Base-by-base conservation (phyloP, 2,113 vertebrate genomes). In the Sphyrna mokarran region DNA sequence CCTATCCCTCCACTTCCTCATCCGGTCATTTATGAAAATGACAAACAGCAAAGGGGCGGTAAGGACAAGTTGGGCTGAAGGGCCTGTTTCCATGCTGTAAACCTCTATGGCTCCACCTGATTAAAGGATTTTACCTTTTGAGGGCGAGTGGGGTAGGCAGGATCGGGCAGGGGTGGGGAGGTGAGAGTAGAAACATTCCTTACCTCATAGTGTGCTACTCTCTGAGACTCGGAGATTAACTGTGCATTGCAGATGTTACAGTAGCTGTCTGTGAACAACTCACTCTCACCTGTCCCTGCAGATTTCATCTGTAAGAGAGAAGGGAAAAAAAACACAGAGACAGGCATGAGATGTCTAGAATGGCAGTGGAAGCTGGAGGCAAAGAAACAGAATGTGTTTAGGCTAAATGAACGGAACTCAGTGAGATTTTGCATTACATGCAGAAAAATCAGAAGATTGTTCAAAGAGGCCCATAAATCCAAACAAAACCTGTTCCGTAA, bases 231-330 rank as follows among this genome's bases (percentile, higher is more conserved):
- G 0, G 98, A 98, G 97, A 98, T 98, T 96, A 98, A 97, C 97
- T 98, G 98, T 96, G 98, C 98, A 96, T 98, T 98, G 96, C 98
- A 98, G 97, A 98, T 98, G 97, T 98, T 98, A 97, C 98, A 98
- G 96, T 98, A 98, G 97, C 97, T 98, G 96, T 98, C 98, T 95
- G 98, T 98, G 97, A 98, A 98, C 96, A 98, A 97, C 95, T 97
- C 97, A 96, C 97, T 97, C 95, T 98, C 97, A 96, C 97, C 97
- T n/a, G 97, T 96, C 95, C 96, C 98, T 68, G 97, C 97, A 96
- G 98, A 98, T 97, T 98, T 98, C 98, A 98, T 98, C 98, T 98
- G 97, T 90, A 97, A 96, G 93, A 96, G 61, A 89, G 37, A 89
- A 8, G 89, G 48, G 48, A 2, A 80, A 7, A 66, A 3, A 89